These are phyloP conservation scores for Pygoscelis adeliae DNA, from an alignment of 2,113 vertebrate genomes.

Conservation along the genomic window DNA sequence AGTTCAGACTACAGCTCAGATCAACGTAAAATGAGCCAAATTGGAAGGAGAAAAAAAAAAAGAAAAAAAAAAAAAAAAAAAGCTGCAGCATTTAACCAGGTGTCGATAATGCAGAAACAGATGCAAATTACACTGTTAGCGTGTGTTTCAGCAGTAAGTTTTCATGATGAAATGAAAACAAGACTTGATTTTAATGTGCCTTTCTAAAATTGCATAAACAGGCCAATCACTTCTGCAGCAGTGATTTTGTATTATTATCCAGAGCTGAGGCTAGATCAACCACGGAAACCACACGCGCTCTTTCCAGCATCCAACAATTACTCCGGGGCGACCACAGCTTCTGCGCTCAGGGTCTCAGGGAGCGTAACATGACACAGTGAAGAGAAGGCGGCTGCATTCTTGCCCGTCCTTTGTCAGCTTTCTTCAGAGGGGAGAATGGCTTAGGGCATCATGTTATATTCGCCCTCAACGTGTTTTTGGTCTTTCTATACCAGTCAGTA, in stretches of 20 bases:
- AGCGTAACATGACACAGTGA: fast-evolving
- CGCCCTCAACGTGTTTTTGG: background rate
- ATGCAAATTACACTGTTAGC: background rate
- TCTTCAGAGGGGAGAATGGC: background rate
- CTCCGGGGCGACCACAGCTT: fast-evolving
- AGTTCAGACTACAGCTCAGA: background rate
- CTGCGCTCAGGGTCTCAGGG: fast-evolving
- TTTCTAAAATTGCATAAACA: background rate
- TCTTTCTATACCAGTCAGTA: background rate
- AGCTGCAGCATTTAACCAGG: background rate
- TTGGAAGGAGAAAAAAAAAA: fast-evolving
- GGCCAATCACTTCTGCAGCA: background rate
- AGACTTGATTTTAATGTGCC: background rate
- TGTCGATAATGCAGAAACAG: background rate
- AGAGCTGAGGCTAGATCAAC: background rate
- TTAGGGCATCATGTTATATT: background rate
- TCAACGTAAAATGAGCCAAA: background rate
- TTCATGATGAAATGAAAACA: background rate
- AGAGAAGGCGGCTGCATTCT: background rate
- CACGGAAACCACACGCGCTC: fast-evolving
- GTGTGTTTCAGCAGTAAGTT: background rate
- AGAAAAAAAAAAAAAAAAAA: background rate
- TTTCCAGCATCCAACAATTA: background rate
- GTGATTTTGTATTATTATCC: background rate
- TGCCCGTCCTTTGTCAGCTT: background rate